Percentiles rank a stretch among this genome's conserved stretches.
Evolutionary conservation across 2,888 invertebrate genomes (phyloP).

Genomic region (Nasonia oneida): DNA sequence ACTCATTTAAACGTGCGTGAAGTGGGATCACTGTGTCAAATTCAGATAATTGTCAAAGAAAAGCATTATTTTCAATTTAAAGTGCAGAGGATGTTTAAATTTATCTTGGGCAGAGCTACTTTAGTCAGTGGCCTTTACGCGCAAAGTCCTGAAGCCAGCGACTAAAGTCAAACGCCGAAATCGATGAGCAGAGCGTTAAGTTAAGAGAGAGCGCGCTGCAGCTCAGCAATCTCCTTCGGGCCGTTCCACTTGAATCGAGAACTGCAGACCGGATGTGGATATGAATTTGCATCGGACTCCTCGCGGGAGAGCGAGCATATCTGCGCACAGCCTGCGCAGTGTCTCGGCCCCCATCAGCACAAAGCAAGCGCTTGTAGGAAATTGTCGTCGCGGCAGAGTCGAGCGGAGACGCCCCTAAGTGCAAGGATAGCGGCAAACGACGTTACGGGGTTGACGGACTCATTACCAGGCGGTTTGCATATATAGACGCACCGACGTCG

Average conservation of each 20-base stretch:
- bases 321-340: not conserved
- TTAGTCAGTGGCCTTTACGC: not conserved
- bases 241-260: conserved; percentile 31
- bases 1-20: not conserved
- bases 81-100: no score
- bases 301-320: not conserved
- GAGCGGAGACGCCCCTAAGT: conserved; percentile 68
- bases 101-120: no score
- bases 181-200: conserved; percentile 21
- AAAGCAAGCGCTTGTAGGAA: conserved; percentile 40
- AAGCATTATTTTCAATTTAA: not conserved
- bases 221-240: not conserved
- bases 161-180: conserved; percentile 21
- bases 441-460: conserved; percentile 78
- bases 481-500: conserved; percentile 72
- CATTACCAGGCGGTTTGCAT: conserved; percentile 78
- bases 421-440: conserved; percentile 77
- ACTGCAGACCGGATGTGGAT: conserved; percentile 51
- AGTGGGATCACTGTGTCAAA: not conserved
- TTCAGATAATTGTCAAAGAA: not conserved
- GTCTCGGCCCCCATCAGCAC: not conserved
- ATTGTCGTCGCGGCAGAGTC: conserved; percentile 38
- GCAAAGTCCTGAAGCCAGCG: not conserved
- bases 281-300: conserved; percentile 49
- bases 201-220: conserved; percentile 18